Percentiles rank a stretch among this genome's conserved stretches.
Conservation (phyloP, 1,140 invertebrate species). For the Ectropis grisescens region DNA sequence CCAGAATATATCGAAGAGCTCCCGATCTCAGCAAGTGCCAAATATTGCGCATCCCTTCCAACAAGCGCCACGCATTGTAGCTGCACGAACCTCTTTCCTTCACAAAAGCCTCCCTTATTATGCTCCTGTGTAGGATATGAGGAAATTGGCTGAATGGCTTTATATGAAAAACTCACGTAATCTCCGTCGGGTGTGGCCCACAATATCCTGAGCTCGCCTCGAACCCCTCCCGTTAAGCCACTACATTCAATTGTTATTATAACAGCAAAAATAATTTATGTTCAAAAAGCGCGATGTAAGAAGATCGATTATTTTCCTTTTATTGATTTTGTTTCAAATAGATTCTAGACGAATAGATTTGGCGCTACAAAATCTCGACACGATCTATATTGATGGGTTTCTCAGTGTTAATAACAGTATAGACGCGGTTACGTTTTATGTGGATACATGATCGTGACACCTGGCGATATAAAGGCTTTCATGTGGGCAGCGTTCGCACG, state of each 20-base stretch:
- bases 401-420: constrained; percentile 18
- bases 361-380: not conserved
- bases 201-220: constrained; percentile 49
- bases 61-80: constrained; percentile 39
- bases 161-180: constrained; percentile 66
- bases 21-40: constrained; percentile 20
- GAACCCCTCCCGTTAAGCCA: constrained; percentile 16
- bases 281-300: too few relatives aligned
- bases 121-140: constrained; percentile 60
- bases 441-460: constrained; percentile 22
- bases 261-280: constrained; percentile 6
- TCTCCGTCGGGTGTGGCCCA: constrained; percentile 44
- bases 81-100: constrained; percentile 54
- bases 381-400: constrained; percentile 1
- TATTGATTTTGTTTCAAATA: too few relatives aligned
- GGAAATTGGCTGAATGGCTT: constrained; percentile 67
- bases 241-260: constrained; percentile 19
- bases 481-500: constrained; percentile 20
- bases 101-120: constrained; percentile 64
- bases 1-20: too few relatives aligned
- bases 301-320: too few relatives aligned
- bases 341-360: too few relatives aligned
- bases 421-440: constrained; percentile 21
- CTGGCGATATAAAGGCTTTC: constrained; percentile 30
- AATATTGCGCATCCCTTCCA: constrained; percentile 26